Base-by-base conservation (phyloP, 2,797 vertebrate species). In the Dendrocincla tyrannina region DNA sequence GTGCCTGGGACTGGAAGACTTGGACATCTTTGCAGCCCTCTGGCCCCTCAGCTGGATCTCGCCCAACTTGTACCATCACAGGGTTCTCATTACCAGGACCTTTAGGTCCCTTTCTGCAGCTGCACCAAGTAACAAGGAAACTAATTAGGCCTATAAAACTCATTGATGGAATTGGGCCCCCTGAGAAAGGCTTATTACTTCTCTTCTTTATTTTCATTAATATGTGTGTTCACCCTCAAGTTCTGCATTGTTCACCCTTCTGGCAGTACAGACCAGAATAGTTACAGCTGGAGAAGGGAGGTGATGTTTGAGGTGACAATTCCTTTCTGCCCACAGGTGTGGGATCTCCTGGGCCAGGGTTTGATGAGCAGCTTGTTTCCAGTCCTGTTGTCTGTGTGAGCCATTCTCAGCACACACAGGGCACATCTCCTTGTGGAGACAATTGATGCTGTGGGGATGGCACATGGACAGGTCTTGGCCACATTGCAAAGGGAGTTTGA, bases 141-240 rank as follows among this genome's bases (percentile, higher is more conserved):
- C 67, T 35, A 35, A 35, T 35, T 92, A 92, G 85, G 46, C 66
- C 13, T 69, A 93, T 96, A 96, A 96, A 96, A 59, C 78, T 82
- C 73, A 19, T 24, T 56, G 75, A 59, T 59, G 78, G 82, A 81
- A 76, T 60, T 83, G 70, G 78, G 75, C 75, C 77, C 55, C 55
- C 55, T 2, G 7, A 87, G 82, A 93, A 92, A 89, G 70, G 30
- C 33, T 93, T 88, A 81, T 67, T 59, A 53, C 32, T 69, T 12
- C 46, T 46, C 44, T 42, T 47, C 56, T 49, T 62, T 81, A 16
- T 55, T 85, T 39, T 62, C 23, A 28, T 63, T 82, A 85, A 59
- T 56, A 39, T 25, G 2, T 23, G 37, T n/a, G 56, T 75, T 92
- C 86, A 53, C 55, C 33, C 63, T 76, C 52, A 53, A 39, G n/a